These are phyloP conservation scores for Corydoras maculifer DNA, from an alignment of 2,113 vertebrate genomes.

Conservation along the genomic window DNA sequence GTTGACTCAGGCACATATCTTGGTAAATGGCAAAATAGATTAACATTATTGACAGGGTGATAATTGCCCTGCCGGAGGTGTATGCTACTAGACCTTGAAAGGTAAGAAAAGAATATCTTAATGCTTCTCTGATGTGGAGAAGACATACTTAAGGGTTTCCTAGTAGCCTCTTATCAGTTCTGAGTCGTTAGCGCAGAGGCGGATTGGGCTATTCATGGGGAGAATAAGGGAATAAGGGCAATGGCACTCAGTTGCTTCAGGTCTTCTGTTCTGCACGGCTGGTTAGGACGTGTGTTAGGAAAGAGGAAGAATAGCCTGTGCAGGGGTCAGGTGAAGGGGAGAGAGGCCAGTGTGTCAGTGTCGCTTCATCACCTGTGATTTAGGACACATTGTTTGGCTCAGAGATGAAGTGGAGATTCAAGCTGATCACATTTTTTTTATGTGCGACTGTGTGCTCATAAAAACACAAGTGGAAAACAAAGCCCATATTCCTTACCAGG, in stretches of 20 bases:
- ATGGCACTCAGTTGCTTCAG: conserved; percentile 19
- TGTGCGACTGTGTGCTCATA: conserved; percentile 23
- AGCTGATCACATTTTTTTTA: conserved; percentile 33
- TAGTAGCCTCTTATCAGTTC: conserved; percentile 52
- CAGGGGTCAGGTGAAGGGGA: conserved; percentile 44
- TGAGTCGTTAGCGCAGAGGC: conserved; percentile 57
- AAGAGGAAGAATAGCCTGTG: conserved; percentile 45
- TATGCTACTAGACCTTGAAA: conserved; percentile 31
- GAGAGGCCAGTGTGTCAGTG: conserved; percentile 36
- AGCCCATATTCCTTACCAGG: too few species aligned
- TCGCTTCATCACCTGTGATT: conserved; percentile 48
- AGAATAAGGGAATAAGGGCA: conserved; percentile 38
- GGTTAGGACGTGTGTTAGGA: conserved; percentile 12
- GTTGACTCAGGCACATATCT: conserved; percentile 53
- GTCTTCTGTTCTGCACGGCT: conserved; percentile 35
- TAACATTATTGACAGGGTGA: conserved; percentile 42
- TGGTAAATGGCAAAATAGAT: conserved; percentile 59
- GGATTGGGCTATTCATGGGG: conserved; percentile 41
- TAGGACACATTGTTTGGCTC: conserved; percentile 46
- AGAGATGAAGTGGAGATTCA: conserved; percentile 32
- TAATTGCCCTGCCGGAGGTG: conserved; percentile 35
- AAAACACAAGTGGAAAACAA: conserved; percentile 1
- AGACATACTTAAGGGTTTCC: conserved; percentile 40
- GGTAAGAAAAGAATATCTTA: conserved; percentile 46
- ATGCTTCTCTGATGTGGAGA: conserved; percentile 41